A percentile compares a stretch with the other conserved stretches of the same genome.
phyloP scores from a whole-genome alignment of 2,888 invertebrate species.

The Gonocerus acuteangulatus region DNA sequence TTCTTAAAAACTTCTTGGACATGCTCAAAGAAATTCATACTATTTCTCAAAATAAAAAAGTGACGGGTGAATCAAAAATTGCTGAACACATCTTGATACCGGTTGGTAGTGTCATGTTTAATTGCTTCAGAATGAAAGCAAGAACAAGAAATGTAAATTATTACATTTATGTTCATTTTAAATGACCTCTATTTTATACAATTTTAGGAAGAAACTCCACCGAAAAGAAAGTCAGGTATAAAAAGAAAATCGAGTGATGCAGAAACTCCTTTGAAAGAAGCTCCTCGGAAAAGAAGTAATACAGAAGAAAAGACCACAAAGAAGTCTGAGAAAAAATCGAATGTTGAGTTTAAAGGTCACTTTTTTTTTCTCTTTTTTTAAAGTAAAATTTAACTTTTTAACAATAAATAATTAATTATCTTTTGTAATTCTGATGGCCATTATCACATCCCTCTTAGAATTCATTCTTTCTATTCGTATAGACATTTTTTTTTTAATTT shows the following conservation, averaged over 20 bases:
- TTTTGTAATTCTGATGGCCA: no score
- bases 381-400: no score
- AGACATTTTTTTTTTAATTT: no score
- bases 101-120: not conserved
- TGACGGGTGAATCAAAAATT: conserved; percentile 7
- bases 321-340: conserved; percentile 24
- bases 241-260: conserved; percentile 17
- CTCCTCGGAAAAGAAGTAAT: conserved; percentile 12
- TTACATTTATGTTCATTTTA: no score
- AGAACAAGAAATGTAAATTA: no score
- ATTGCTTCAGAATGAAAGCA: no score
- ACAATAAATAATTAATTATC: no score
- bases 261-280: conserved; percentile 20
- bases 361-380: no score
- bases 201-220: conserved; percentile 15
- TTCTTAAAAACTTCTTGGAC: conserved; percentile 24
- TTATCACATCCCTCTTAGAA: no score
- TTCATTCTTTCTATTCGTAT: no score
- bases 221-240: not conserved
- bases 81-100: conserved; percentile 5
- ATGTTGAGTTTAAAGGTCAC: conserved; percentile 28
- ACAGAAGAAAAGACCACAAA: conserved; percentile 16
- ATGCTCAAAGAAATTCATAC: conserved; percentile 25
- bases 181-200: not conserved
- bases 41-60: conserved; percentile 25